A percentile compares a stretch with the other conserved stretches of the same genome.
phyloP scores from a whole-genome alignment of 2,113 vertebrate genomes.

The Phaetusa simplex region DNA sequence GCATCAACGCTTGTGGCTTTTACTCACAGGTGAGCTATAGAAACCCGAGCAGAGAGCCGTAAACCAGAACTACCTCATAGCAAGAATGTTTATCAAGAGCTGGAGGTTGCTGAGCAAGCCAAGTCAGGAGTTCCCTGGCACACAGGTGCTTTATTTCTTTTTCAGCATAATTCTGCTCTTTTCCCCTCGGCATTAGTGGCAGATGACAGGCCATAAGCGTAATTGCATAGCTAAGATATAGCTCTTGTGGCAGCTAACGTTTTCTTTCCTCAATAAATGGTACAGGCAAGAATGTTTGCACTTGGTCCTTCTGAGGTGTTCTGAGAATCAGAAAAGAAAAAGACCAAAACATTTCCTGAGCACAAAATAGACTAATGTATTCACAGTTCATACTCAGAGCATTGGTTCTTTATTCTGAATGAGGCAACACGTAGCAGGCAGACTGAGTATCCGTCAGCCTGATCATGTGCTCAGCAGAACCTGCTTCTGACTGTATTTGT shows the following conservation, averaged over 20 bases:
- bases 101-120: not conserved
- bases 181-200: not conserved
- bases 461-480: not conserved
- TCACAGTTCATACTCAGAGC: not conserved
- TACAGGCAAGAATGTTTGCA: not conserved
- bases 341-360: not conserved
- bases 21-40: not conserved
- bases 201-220: not conserved
- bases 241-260: not conserved
- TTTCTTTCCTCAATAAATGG: not conserved
- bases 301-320: not conserved
- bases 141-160: not conserved
- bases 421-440: not conserved
- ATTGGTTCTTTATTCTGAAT: not conserved
- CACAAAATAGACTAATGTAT: not conserved
- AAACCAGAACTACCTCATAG: not conserved
- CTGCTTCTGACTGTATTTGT: not conserved
- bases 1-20: fast-evolving
- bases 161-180: not conserved
- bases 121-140: not conserved
- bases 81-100: not conserved
- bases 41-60: not conserved
- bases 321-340: not conserved
- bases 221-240: not conserved
- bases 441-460: not conserved